These are phyloP conservation scores for Leptothorax acervorum DNA, from an alignment of 2,888 invertebrate species.

Conservation along the genomic window DNA sequence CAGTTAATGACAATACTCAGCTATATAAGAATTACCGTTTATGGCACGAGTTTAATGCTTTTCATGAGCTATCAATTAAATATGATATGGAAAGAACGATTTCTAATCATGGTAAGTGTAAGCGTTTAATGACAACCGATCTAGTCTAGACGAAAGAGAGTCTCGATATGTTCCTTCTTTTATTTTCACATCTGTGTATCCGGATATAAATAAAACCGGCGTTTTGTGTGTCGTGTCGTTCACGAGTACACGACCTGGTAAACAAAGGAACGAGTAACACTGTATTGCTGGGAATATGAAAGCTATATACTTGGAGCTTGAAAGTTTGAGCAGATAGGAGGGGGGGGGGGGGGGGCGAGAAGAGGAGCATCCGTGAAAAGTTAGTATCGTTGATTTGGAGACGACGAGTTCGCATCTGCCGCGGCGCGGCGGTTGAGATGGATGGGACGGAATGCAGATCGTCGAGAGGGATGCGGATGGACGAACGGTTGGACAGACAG, in stretches of 20 bases:
- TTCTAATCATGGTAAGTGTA: constrained; percentile 59
- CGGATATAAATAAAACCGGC: neutral
- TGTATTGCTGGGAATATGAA: constrained; percentile 64
- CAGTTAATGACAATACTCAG: neutral
- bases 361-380: constrained; percentile 52
- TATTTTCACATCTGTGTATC: neutral
- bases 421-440: constrained; percentile 62
- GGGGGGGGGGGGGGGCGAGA: constrained; percentile 40
- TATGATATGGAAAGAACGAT: constrained; percentile 33
- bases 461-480: constrained; percentile 64
- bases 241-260: constrained; percentile 37
- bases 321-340: constrained; percentile 37
- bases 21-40: neutral
- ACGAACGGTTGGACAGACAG: constrained; percentile 55
- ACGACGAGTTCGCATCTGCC: constrained; percentile 67
- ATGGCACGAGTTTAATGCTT: neutral
- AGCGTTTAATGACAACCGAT: constrained; percentile 52
- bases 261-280: constrained; percentile 56
- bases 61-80: constrained; percentile 50
- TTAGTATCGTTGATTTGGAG: constrained; percentile 65
- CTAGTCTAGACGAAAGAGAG: neutral
- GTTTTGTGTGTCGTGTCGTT: constrained; percentile 25
- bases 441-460: constrained; percentile 70
- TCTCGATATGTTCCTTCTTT: neutral
- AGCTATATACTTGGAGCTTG: constrained; percentile 34